Evolutionary conservation across 2,113 vertebrate genomes (phyloP), one percentile per base, ranked within the genome.

Genomic region (Ramphastos sulfuratus): DNA sequence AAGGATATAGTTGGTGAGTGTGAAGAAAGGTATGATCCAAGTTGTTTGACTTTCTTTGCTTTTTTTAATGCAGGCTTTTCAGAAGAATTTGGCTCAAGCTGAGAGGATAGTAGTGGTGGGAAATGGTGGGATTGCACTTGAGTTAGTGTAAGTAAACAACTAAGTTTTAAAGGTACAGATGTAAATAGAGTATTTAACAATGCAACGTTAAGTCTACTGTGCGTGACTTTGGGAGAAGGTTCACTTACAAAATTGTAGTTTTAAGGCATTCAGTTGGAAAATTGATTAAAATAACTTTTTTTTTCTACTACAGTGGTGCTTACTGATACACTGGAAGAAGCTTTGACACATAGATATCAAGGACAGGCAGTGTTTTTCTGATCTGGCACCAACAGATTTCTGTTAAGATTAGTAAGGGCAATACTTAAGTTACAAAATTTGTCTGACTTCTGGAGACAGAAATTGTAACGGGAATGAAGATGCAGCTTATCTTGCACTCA

Each of bases 41-140:
- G 12, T 37, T 85, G 20, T 82, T 1, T 78, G 44, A 31, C 20
- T 31, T n/a, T 61, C 44, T 79, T 92, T 69, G 81, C 81, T 75
- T 92, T 90, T 67, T 85, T 67, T 77, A 54, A 96, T 94, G 21
- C 83, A 99, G 99, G 98, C 98, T 84, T 98, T 99, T 95, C 99
- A 99, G 97, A 99, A 98, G 94, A 97, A 96, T 48, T 97, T 99
- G 90, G 97, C 97, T 37, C 97, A 95, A 79, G 98, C 99, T 44
- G 98, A 98, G 93, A 98, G 98, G 92, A 98, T 99, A n/a, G 94
- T 98, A 70, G 97, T 99, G 16, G 96, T 99, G 52, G 99, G 99
- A 74, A 99, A 99, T 46, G 99, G 99, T 91, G 99, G 99, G 46
- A 99, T 99, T 82, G 99, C 99, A 2, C 97, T 99, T 73, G 99